Evolutionary conservation across 1,140 invertebrate species (phyloP).

Genomic region (Cephus cinctus): DNA sequence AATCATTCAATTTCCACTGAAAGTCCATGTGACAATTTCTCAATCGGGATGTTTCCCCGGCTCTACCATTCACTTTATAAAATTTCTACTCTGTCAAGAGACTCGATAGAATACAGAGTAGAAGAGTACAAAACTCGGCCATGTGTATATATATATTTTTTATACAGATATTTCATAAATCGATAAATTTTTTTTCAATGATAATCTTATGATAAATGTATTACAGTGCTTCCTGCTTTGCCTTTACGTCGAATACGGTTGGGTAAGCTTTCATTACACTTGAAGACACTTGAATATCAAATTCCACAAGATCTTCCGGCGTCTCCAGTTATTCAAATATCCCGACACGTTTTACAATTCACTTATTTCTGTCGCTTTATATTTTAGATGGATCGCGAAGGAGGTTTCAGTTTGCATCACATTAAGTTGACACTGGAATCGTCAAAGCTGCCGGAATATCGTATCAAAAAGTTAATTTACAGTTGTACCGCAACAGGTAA

Average conservation of each 20-base stretch:
- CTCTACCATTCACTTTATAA: no score
- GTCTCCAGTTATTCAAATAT: background rate
- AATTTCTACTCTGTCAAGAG: no score
- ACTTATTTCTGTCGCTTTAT: background rate
- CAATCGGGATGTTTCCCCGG: no score
- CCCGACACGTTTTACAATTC: background rate
- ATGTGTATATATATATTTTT: no score
- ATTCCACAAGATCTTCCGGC: background rate
- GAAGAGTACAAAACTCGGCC: no score
- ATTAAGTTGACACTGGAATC: constrained; percentile 14
- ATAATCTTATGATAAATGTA: background rate
- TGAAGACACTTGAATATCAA: background rate
- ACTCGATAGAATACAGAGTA: no score
- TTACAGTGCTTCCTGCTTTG: constrained; percentile 22
- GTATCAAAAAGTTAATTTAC: constrained; percentile 10
- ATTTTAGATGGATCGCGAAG: constrained; percentile 20
- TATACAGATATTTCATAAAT: background rate
- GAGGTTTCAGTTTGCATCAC: constrained; percentile 15
- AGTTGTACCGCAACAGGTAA: constrained; percentile 17
- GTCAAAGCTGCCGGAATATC: constrained; percentile 9
- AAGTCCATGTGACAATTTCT: no score
- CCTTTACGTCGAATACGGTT: constrained; percentile 20
- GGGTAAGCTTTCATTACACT: constrained; percentile 18
- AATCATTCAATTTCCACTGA: no score
- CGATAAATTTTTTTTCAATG: background rate